A percentile compares a stretch with the other conserved stretches of the same genome.
These are phyloP conservation scores for Lithodes maja DNA, from an alignment of 2,888 invertebrate genomes.

Conservation along the genomic window DNA sequence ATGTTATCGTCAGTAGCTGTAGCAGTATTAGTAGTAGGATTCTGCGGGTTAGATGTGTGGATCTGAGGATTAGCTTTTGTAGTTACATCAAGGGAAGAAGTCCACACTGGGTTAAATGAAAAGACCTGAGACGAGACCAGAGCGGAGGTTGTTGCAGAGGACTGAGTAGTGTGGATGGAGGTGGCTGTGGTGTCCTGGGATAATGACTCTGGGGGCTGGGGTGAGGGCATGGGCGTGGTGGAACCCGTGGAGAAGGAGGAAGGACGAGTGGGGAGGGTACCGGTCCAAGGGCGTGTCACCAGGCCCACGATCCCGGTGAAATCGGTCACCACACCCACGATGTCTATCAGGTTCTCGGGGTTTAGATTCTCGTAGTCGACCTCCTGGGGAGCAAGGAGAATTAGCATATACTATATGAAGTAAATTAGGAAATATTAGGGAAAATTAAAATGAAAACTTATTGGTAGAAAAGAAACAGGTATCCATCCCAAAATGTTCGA, in stretches of 20 bases:
- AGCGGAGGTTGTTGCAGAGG: not conserved
- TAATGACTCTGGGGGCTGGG: not conserved
- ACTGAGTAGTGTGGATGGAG: not conserved
- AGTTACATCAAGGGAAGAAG: not conserved
- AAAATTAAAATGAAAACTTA: too few species aligned
- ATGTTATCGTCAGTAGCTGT: not conserved
- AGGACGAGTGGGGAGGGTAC: slow-evolving; percentile 56
- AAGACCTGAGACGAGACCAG: too few species aligned
- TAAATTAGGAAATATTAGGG: too few species aligned
- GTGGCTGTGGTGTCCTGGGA: slow-evolving; percentile 19
- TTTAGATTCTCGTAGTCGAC: slow-evolving; percentile 49
- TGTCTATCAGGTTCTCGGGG: slow-evolving; percentile 64
- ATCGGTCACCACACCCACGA: slow-evolving; percentile 71
- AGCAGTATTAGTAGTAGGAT: not conserved
- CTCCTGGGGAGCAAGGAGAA: slow-evolving; percentile 1
- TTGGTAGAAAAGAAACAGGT: too few species aligned
- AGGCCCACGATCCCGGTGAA: slow-evolving; percentile 69
- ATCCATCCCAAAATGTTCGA: too few species aligned
- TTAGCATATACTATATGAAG: too few species aligned
- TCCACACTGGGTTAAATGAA: too few species aligned
- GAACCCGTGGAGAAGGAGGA: slow-evolving; percentile 43
- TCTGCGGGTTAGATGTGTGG: not conserved
- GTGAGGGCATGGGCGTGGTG: slow-evolving; percentile 23
- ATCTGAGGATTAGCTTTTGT: not conserved
- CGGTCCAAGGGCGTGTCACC: slow-evolving; percentile 70